phyloP scores from a whole-genome alignment of 2,113 vertebrate species.

The Nibea albiflora region DNA sequence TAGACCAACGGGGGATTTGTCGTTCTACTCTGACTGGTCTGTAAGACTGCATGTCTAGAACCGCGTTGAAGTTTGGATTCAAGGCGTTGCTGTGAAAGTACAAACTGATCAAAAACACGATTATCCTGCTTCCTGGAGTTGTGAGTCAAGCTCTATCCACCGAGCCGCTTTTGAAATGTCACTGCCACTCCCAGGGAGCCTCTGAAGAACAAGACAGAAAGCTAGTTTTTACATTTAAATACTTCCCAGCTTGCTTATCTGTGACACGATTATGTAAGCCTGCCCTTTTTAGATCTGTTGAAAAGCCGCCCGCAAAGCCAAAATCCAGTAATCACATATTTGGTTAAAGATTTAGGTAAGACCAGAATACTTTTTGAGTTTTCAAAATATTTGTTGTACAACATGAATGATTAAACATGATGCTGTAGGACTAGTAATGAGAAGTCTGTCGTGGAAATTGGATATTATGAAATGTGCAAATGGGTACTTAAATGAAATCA shows the following conservation, averaged over 20 bases:
- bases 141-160: conserved; percentile 13
- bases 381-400: not conserved
- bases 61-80: conserved; percentile 3
- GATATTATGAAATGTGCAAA: too few species aligned
- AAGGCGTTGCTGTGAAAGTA: conserved; percentile 1
- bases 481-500: too few species aligned
- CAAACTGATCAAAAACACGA: conserved; percentile 55
- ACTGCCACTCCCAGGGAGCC: conserved; percentile 19
- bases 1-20: conserved; percentile 15
- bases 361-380: not conserved
- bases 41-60: not conserved
- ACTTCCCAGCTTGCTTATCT: conserved; percentile 6
- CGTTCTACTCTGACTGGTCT: not conserved
- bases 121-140: conserved; percentile 33
- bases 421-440: too few species aligned
- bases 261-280: not conserved
- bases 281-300: not conserved
- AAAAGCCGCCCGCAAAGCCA: not conserved
- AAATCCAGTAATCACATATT: not conserved
- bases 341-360: not conserved
- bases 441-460: too few species aligned
- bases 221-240: not conserved
- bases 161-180: conserved; percentile 53
- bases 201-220: conserved; percentile 35
- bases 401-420: too few species aligned